Percentiles rank a stretch among this genome's conserved stretches.
Evolutionary conservation across 2,113 vertebrate genomes (phyloP).

Genomic region (Trichechus manatus): DNA sequence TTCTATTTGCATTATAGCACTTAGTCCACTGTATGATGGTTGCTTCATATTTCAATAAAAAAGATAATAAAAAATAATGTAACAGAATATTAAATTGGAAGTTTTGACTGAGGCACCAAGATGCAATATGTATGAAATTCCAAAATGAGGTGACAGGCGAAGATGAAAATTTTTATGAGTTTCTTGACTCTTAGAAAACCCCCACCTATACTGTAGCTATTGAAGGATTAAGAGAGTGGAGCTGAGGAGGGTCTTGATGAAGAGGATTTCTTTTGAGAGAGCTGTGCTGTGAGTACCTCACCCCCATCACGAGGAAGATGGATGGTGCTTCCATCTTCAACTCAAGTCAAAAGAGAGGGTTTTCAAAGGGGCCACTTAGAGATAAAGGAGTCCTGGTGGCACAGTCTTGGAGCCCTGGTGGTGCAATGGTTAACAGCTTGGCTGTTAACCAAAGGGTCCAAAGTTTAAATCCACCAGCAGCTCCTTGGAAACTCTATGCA

Average conservation of each 20-base stretch:
- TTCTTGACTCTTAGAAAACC: background rate
- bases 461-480: too few relatives aligned
- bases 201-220: background rate
- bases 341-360: too few relatives aligned
- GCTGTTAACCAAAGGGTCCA: too few relatives aligned
- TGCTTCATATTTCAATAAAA: conserved; percentile 38
- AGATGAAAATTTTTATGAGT: background rate
- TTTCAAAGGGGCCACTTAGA: background rate
- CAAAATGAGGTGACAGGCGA: background rate
- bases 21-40: background rate
- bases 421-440: too few relatives aligned
- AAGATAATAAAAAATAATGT: background rate
- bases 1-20: background rate
- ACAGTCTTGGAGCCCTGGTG: too few relatives aligned
- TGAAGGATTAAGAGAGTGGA: background rate
- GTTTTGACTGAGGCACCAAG: conserved; percentile 1
- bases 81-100: background rate
- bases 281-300: too few relatives aligned
- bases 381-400: background rate
- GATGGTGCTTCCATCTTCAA: background rate
- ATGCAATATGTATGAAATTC: background rate
- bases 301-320: background rate
- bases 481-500: too few relatives aligned
- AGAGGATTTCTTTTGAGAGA: background rate
- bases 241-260: background rate